These are phyloP conservation scores for Meriones psammophilus DNA, from an alignment of 2,797 vertebrate species.

Conservation along the genomic window DNA sequence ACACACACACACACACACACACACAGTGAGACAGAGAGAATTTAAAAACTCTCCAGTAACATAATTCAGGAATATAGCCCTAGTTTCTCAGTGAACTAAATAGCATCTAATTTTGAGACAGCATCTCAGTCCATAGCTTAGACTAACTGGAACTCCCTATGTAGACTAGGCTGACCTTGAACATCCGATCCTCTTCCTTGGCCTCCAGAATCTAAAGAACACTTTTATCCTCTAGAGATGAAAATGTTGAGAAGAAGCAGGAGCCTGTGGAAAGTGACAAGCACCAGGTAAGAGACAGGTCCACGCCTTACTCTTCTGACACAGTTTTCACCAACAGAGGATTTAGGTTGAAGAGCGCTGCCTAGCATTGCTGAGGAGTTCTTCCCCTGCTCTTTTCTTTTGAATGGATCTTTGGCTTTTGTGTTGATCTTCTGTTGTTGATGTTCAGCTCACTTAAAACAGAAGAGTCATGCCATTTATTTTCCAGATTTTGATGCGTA, in stretches of 20 bases:
- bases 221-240: constrained; percentile 77
- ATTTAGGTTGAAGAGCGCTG: constrained; percentile 63
- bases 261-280: constrained; percentile 59
- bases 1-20: neutral
- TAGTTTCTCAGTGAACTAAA: constrained; percentile 63
- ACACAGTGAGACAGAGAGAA: neutral
- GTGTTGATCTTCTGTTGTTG: constrained; percentile 53
- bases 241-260: constrained; percentile 72
- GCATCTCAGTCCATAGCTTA: neutral
- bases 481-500: constrained; percentile 61
- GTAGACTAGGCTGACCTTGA: neutral
- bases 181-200: neutral
- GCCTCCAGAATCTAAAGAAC: constrained; percentile 12
- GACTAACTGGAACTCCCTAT: neutral
- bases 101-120: neutral
- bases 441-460: constrained; percentile 54
- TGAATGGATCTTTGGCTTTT: constrained; percentile 58
- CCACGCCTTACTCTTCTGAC: constrained; percentile 49
- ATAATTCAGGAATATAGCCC: constrained; percentile 7
- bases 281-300: constrained; percentile 77
- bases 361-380: constrained; percentile 56
- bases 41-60: constrained; percentile 54
- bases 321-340: constrained; percentile 66
- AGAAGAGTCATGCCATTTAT: constrained; percentile 63
- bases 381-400: constrained; percentile 61